Evolutionary conservation across 2,888 invertebrate genomes (phyloP).

Genomic region (Anodontia alba): DNA sequence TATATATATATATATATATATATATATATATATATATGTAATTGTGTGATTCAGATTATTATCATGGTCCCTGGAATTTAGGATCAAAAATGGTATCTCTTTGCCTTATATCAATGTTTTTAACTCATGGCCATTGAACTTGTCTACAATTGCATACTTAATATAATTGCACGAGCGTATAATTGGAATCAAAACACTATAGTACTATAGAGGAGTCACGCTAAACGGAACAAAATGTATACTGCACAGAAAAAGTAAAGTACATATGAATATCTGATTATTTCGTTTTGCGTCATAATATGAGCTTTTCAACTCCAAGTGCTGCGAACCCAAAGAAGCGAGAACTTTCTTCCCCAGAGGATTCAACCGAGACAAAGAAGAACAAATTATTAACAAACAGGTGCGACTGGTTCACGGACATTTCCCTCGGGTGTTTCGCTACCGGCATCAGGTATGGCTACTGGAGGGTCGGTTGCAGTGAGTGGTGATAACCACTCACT

Average conservation of each 20-base stretch:
- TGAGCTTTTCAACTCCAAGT: not conserved
- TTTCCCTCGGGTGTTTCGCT: not conserved
- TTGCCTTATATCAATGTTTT: no score
- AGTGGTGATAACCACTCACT: not conserved
- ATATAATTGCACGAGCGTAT: no score
- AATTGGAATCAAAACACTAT: no score
- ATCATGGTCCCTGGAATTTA: no score
- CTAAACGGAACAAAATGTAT: not conserved
- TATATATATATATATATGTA: no score
- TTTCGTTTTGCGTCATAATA: not conserved
- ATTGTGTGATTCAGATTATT: no score
- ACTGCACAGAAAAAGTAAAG: not conserved
- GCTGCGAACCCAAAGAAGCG: not conserved
- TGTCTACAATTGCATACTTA: no score
- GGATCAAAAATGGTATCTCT: no score
- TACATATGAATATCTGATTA: not conserved
- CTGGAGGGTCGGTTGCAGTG: not conserved
- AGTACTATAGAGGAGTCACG: not conserved
- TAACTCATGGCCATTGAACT: no score
- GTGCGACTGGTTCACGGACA: not conserved
- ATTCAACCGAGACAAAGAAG: not conserved
- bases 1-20: no score
- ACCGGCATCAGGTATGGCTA: not conserved
- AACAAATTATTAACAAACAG: not conserved
- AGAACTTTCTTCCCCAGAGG: not conserved